Percentiles rank a stretch among this genome's conserved stretches.
Evolutionary conservation across 2,113 vertebrate genomes (phyloP).

Genomic region (Laterallus jamaicensis): DNA sequence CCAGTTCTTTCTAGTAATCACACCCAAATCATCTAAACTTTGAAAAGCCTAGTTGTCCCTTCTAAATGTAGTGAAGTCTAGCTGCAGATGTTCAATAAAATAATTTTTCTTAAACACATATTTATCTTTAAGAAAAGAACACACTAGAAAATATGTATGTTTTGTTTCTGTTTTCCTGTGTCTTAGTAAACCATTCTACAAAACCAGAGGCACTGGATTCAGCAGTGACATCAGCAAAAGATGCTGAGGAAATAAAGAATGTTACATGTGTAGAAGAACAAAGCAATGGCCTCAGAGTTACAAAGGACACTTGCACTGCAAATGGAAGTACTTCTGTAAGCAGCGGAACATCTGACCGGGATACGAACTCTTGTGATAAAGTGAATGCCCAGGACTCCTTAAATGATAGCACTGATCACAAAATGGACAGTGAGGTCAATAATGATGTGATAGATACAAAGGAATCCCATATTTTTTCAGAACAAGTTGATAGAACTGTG

Average conservation of each 20-base stretch:
- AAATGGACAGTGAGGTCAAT: neutral
- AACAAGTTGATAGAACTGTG: neutral
- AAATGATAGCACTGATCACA: neutral
- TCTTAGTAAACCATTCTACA: constrained; percentile 74
- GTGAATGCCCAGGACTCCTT: constrained; percentile 51
- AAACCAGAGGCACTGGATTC: constrained; percentile 74
- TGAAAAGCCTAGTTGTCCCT: neutral
- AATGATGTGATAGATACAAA: constrained; percentile 35
- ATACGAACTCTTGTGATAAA: constrained; percentile 59
- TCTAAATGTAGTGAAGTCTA: neutral
- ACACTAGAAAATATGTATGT: neutral
- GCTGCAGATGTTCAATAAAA: neutral
- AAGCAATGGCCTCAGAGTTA: constrained; percentile 82
- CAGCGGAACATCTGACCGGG: constrained; percentile 45
- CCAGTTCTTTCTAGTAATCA: neutral
- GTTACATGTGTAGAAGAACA: constrained; percentile 74
- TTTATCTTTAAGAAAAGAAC: neutral
- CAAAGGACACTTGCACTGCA: constrained; percentile 67
- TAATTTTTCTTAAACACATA: too few species aligned
- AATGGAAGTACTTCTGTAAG: constrained; percentile 62
- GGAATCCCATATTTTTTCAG: constrained; percentile 28
- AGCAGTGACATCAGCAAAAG: constrained; percentile 27
- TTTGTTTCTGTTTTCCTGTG: neutral
- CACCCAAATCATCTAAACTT: neutral
- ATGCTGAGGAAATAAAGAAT: constrained; percentile 60